A percentile compares a stretch with the other conserved stretches of the same genome.
These are phyloP conservation scores for Pangasianodon gigas DNA, from an alignment of 2,113 vertebrate species.

Conservation along the genomic window DNA sequence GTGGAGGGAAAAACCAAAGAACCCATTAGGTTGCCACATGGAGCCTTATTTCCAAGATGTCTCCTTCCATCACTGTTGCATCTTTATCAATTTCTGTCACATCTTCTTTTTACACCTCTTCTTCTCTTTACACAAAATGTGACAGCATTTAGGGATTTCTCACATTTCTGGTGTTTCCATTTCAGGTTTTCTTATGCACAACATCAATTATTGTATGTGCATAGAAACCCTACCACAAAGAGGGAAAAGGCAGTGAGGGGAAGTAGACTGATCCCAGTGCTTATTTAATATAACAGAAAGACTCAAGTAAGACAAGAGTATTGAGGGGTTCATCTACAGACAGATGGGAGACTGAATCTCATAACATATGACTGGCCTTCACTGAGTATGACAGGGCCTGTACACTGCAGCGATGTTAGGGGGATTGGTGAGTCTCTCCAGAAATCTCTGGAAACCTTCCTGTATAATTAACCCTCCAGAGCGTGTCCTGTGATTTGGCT, in stretches of 20 bases:
- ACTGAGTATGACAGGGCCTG: conserved; percentile 22
- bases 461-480: conserved; percentile 45
- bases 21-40: not conserved
- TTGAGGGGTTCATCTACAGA: not conserved
- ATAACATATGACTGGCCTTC: not conserved
- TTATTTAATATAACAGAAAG: not conserved
- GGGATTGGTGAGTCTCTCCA: not conserved
- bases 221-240: not conserved
- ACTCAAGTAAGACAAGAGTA: not conserved
- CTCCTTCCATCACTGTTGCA: not conserved
- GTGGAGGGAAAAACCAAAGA: not conserved
- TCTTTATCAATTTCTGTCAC: not conserved
- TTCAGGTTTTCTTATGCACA: not conserved
- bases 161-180: not conserved
- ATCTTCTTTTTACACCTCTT: not conserved
- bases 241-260: not conserved
- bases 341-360: not conserved
- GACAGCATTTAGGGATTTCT: not conserved
- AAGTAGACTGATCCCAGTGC: not conserved
- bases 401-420: conserved; percentile 15
- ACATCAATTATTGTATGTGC: not conserved
- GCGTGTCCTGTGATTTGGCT: conserved; percentile 42
- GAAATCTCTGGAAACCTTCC: not conserved
- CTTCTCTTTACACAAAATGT: not conserved
- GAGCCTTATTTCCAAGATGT: not conserved